These are phyloP conservation scores for Incurvaria masculella DNA, from an alignment of 2,888 invertebrate species.

Conservation along the genomic window DNA sequence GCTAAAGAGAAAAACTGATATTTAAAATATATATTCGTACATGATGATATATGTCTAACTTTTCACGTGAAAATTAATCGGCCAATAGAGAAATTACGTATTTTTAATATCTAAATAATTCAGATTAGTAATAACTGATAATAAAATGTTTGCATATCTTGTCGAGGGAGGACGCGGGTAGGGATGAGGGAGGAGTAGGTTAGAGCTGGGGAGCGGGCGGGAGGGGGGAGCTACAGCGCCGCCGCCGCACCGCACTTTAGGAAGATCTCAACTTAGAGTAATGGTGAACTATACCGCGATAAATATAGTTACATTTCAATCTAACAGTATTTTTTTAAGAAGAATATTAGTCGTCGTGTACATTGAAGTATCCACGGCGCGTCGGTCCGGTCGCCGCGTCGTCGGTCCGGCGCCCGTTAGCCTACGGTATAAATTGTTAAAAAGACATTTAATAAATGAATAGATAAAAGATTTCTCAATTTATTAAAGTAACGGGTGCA, in stretches of 20 bases:
- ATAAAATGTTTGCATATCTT: slow-evolving; percentile 53
- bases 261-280: slow-evolving; percentile 2
- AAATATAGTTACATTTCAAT: slow-evolving; percentile 55
- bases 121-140: slow-evolving; percentile 27
- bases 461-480: slow-evolving; percentile 51
- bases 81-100: slow-evolving; percentile 57
- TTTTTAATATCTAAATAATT: slow-evolving; percentile 56
- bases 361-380: slow-evolving; percentile 25
- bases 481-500: slow-evolving; percentile 52
- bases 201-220: background rate
- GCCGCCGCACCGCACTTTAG: background rate
- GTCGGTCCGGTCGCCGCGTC: background rate
- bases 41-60: slow-evolving; percentile 46
- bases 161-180: slow-evolving; percentile 41
- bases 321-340: slow-evolving; percentile 59
- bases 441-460: slow-evolving; percentile 43
- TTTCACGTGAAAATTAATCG: slow-evolving; percentile 48
- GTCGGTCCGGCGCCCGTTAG: slow-evolving; percentile 22
- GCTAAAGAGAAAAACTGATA: slow-evolving; percentile 46
- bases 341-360: slow-evolving; percentile 56
- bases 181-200: background rate
- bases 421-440: slow-evolving; percentile 45
- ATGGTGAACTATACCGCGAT: slow-evolving; percentile 20
- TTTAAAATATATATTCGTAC: slow-evolving; percentile 48
- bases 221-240: background rate